Evolutionary conservation across 2,113 vertebrate genomes (phyloP), one percentile per base, ranked within the genome.

Genomic region (Siniperca knerii): DNA sequence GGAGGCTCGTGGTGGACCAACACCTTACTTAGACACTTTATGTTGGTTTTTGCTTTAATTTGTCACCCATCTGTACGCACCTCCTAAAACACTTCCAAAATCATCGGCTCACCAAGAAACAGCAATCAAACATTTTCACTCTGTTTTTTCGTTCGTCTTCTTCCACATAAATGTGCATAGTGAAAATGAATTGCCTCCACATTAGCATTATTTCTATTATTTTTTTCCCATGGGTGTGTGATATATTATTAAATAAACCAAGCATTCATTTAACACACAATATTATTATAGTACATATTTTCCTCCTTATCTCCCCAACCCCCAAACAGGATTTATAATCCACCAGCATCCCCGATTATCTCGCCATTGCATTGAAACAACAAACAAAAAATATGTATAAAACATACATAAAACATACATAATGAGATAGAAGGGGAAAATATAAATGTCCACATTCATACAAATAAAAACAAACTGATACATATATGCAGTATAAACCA

Each of bases 161-260:
- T 23, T 74, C 25, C 58, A 15, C 42, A 25, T 40, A 20, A 82
- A 78, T 65, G 55, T 72, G 42, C 77, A 81, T 23, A 70, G 35
- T 21, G n/a, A 48, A 76, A 68, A 83, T 55, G 6, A 87, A 88
- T 57, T 40, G 72, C 35, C 25, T 8, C 60, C 13, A 66, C 40
- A 77, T 82, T 68, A 61, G 67, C 40, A 64, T 50, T 20, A 40
- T 58, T 60, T 65, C 64, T 70, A 64, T 83, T 73, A 57, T 66
- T 69, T 69, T 13, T 9, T 70, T 16, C 29, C 33, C 9, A 12
- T 40, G 29, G 21, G 21, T 50, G 78, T 71, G 42, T 50, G 64
- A 87, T 84, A 68, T 73, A 73, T 50, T 83, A 80, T 75, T 13
- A 83, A 86, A 90, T 84, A 77, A 84, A 67, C 42, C 52, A 67